Evolutionary conservation across 1,140 invertebrate species (phyloP).

Genomic region (Musca vetustissima): DNA sequence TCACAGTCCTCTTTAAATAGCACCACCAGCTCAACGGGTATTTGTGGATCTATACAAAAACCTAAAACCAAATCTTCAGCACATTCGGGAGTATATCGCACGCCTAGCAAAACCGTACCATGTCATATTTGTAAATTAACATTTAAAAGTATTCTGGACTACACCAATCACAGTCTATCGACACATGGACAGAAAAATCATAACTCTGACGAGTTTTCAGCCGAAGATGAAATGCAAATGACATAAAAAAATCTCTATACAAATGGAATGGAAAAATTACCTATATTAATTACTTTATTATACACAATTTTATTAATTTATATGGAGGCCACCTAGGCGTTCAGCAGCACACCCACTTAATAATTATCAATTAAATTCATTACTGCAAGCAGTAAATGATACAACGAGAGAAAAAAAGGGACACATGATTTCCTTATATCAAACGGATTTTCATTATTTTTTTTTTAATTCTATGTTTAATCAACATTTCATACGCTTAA

Average conservation of each 20-base stretch:
- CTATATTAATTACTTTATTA: too few species aligned
- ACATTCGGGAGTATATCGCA: slow-evolving; percentile 44
- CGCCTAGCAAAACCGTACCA: slow-evolving; percentile 44
- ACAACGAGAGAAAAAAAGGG: neutral
- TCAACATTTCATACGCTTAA: slow-evolving; percentile 6
- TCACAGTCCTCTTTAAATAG: slow-evolving; percentile 4
- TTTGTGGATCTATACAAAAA: slow-evolving; percentile 28
- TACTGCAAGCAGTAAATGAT: slow-evolving; percentile 16
- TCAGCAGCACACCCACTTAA: too few species aligned
- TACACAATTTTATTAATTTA: too few species aligned
- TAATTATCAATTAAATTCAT: too few species aligned
- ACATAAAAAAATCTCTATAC: too few species aligned
- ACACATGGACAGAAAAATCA: slow-evolving; percentile 33
- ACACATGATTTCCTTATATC: neutral
- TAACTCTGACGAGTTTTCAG: neutral
- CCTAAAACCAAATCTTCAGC: slow-evolving; percentile 38
- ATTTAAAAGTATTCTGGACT: slow-evolving; percentile 47
- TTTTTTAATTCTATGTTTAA: neutral
- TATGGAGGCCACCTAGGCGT: too few species aligned
- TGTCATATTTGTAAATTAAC: slow-evolving; percentile 45
- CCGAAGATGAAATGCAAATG: neutral
- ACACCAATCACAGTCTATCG: slow-evolving; percentile 43
- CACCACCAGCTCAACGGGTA: slow-evolving; percentile 29
- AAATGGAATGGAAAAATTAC: too few species aligned
- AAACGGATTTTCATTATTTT: neutral